phyloP scores from a whole-genome alignment of 1,140 invertebrate species.

The Drosophila tsacasi region DNA sequence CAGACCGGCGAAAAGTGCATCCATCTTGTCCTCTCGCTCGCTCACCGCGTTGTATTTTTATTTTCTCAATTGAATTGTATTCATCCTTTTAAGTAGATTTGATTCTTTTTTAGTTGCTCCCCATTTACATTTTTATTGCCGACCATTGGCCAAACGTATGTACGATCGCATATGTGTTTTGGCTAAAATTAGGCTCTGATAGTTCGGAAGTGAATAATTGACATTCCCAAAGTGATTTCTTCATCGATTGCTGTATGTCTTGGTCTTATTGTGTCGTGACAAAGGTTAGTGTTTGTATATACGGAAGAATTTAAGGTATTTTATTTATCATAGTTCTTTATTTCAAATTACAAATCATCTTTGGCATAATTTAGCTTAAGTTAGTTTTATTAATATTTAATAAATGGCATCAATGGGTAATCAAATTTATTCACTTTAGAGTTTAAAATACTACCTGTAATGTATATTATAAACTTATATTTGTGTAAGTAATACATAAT shows the following conservation, averaged over 20 bases:
- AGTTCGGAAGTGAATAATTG: constrained; percentile 69
- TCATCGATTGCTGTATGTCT: constrained; percentile 32
- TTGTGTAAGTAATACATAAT: too few relatives aligned
- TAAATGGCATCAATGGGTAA: too few relatives aligned
- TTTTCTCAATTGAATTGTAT: constrained; percentile 58
- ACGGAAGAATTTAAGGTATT: not conserved
- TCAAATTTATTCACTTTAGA: too few relatives aligned
- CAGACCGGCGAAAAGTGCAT: constrained; percentile 25
- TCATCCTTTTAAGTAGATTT: constrained; percentile 74
- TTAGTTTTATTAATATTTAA: not conserved
- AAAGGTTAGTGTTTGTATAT: constrained; percentile 6
- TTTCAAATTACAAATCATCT: not conserved
- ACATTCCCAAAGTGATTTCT: constrained; percentile 52
- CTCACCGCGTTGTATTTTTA: constrained; percentile 22
- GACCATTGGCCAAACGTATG: constrained; percentile 34
- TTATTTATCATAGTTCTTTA: not conserved
- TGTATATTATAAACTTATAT: too few relatives aligned
- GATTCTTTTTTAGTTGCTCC: constrained; percentile 27
- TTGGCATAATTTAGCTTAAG: not conserved
- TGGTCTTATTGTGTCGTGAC: not conserved
- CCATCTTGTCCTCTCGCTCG: not conserved
- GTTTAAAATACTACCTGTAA: too few relatives aligned
- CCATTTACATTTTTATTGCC: constrained; percentile 30
- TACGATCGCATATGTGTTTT: constrained; percentile 36
- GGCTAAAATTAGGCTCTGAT: constrained; percentile 56